A percentile compares a stretch with the other conserved stretches of the same genome.
Conservation (phyloP, 2,113 vertebrate species). For the Menura novaehollandiae region DNA sequence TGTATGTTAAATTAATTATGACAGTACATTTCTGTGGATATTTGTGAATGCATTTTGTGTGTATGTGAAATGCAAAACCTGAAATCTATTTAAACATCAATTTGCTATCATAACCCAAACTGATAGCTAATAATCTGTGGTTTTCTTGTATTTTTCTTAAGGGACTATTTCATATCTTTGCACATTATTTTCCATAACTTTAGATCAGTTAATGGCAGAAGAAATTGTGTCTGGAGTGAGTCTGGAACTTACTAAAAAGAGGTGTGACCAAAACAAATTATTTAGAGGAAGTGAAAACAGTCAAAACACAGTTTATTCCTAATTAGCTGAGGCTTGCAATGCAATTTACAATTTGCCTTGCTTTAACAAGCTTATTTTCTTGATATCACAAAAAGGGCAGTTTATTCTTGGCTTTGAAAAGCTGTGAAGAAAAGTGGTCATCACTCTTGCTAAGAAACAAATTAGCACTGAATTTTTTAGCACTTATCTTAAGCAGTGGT, state of each 20-base stretch:
- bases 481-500: background rate
- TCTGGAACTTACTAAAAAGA: background rate
- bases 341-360: background rate
- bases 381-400: background rate
- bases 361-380: background rate
- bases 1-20: constrained; percentile 12
- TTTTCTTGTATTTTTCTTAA: background rate
- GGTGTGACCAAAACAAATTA: background rate
- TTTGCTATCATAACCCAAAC: background rate
- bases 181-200: background rate
- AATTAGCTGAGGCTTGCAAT: background rate
- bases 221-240: background rate
- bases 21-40: background rate
- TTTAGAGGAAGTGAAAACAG: background rate
- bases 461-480: background rate
- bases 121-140: background rate
- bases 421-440: background rate
- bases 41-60: background rate
- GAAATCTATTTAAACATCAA: background rate
- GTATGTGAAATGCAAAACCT: background rate
- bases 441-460: background rate
- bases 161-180: background rate
- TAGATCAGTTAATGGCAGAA: background rate
- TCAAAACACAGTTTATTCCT: background rate
- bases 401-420: constrained; percentile 14